Conservation (phyloP, 2,888 invertebrate species). For the Pardosa pseudoannulata region DNA sequence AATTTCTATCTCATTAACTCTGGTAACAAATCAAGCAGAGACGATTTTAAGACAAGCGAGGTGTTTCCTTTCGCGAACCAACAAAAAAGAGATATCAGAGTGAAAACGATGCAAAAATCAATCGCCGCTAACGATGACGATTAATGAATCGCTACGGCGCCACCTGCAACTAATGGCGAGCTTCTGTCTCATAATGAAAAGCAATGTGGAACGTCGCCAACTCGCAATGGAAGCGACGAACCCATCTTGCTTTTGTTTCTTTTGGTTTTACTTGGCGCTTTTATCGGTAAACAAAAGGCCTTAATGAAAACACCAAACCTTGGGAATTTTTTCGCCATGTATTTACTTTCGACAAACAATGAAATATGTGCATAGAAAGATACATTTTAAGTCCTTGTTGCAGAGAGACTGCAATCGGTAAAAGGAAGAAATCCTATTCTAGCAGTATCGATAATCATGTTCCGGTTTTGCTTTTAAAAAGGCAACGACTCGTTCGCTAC, state of each 20-base stretch:
- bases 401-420: too few species aligned
- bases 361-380: too few species aligned
- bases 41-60: background rate
- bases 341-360: too few species aligned
- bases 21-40: background rate
- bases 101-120: slow-evolving; percentile 13
- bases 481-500: too few species aligned
- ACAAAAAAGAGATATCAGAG: background rate
- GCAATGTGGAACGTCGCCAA: slow-evolving; percentile 9
- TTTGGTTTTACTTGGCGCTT: background rate
- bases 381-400: too few species aligned
- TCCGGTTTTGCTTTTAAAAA: too few species aligned
- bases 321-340: too few species aligned
- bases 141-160: slow-evolving; percentile 39
- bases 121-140: slow-evolving; percentile 44
- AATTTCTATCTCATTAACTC: background rate
- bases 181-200: slow-evolving; percentile 24
- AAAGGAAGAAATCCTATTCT: too few species aligned
- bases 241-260: background rate
- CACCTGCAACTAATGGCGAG: slow-evolving; percentile 62
- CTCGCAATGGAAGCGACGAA: background rate
- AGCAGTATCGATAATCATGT: too few species aligned
- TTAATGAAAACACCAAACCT: background rate
- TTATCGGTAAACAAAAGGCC: slow-evolving; percentile 1
- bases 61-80: background rate